Percentiles rank a stretch among this genome's conserved stretches.
Conservation (phyloP, 2,888 invertebrate genomes). For the Alviniconcha strummeri region DNA sequence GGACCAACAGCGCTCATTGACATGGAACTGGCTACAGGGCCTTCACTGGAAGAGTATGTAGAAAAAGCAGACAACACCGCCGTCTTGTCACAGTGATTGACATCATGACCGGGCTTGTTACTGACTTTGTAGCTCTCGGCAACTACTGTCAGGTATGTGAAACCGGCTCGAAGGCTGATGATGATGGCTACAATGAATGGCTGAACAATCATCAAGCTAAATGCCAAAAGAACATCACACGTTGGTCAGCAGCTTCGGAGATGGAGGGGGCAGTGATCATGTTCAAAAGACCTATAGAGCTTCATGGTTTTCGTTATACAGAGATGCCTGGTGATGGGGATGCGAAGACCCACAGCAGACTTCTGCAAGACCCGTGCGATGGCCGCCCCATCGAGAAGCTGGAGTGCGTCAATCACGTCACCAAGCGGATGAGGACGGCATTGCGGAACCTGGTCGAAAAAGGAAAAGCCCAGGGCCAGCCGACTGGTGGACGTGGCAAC, state of each 20-base stretch:
- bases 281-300: background rate
- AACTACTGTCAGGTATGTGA: slow-evolving; percentile 21
- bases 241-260: background rate
- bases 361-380: background rate
- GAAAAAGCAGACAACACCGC: no score
- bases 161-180: background rate
- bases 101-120: background rate
- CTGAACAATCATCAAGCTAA: background rate
- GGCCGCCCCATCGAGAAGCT: slow-evolving; percentile 9
- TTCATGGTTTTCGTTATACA: background rate
- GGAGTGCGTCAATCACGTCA: slow-evolving; percentile 7
- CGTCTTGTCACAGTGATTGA: slow-evolving; percentile 22
- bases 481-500: background rate
- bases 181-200: background rate
- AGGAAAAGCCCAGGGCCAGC: background rate
- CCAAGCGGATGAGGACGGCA: background rate
- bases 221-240: background rate
- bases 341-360: background rate
- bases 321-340: slow-evolving; percentile 3
- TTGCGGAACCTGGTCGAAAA: background rate
- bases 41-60: no score
- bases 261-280: slow-evolving; percentile 7
- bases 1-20: no score
- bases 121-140: slow-evolving; percentile 6
- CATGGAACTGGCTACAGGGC: no score